Conservation (phyloP, 2,113 vertebrate species). For the Chinchilla lanigera region DNA sequence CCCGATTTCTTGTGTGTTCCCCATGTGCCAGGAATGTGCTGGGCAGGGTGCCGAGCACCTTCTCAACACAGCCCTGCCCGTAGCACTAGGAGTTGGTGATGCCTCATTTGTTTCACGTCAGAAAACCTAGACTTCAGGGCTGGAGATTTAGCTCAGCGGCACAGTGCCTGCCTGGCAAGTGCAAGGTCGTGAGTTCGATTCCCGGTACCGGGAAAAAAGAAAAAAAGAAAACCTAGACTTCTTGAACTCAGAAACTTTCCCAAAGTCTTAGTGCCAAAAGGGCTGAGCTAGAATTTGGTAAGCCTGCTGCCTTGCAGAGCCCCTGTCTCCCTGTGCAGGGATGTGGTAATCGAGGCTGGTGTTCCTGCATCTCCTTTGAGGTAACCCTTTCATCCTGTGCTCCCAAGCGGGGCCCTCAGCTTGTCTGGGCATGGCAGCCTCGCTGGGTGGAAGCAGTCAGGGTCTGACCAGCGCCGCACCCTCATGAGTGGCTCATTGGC, state of each 20-base stretch:
- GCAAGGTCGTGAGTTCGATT: too few relatives aligned
- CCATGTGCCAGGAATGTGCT: background rate
- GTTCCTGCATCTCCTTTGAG: fast-evolving
- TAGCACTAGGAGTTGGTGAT: fast-evolving
- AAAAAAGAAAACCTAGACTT: too few relatives aligned
- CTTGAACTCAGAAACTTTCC: background rate
- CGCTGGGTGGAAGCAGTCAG: fast-evolving
- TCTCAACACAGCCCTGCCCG: fast-evolving
- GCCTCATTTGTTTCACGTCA: background rate
- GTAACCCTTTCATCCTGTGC: too few relatives aligned
- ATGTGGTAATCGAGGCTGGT: fast-evolving
- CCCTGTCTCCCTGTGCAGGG: too few relatives aligned
- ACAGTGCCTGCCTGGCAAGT: too few relatives aligned
- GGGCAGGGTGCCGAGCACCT: background rate
- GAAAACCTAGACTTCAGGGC: too few relatives aligned
- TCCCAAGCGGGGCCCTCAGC: background rate
- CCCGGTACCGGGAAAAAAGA: too few relatives aligned
- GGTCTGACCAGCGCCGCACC: fast-evolving
- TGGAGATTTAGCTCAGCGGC: too few relatives aligned
- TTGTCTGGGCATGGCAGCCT: fast-evolving
- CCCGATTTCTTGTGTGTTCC: fast-evolving
- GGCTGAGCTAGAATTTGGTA: background rate
- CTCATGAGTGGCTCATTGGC: fast-evolving
- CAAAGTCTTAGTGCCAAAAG: background rate
- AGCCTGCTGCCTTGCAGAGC: background rate